These are phyloP conservation scores for Tenualosa thibaudeaui DNA, from an alignment of 2,797 vertebrate genomes.

Conservation along the genomic window DNA sequence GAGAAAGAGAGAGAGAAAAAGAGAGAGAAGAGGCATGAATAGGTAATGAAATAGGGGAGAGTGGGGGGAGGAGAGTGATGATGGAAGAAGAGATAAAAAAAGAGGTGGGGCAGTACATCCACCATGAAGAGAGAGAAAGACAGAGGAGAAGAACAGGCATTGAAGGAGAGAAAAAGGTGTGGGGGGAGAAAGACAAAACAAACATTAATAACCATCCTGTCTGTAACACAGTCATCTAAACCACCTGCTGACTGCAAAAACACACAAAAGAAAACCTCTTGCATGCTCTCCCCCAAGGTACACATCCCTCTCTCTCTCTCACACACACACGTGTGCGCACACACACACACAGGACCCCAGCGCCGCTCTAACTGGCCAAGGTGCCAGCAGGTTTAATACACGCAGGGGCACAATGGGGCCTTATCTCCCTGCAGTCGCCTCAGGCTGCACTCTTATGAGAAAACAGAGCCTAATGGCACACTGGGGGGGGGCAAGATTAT, in stretches of 20 bases:
- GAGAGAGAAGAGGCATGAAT: neutral
- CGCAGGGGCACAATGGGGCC: neutral
- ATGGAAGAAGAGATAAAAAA: neutral
- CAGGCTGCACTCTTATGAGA: constrained; percentile 3
- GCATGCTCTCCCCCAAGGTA: neutral
- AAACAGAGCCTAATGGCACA: neutral
- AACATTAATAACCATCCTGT: neutral
- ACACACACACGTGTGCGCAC: neutral
- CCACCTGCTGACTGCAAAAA: neutral
- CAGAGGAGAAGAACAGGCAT: neutral
- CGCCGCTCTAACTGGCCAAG: neutral
- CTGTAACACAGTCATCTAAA: neutral
- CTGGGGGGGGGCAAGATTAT: neutral
- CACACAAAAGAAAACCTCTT: neutral
- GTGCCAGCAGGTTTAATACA: neutral
- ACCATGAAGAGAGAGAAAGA: neutral
- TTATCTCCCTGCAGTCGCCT: neutral
- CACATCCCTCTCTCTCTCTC: neutral
- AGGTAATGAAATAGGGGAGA: neutral
- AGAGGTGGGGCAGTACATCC: neutral
- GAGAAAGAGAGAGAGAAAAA: neutral
- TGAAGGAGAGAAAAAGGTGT: neutral
- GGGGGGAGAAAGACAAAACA: neutral
- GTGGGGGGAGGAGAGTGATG: neutral
- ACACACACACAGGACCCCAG: neutral